Conservation (phyloP, 2,797 vertebrate species). For the Falco biarmicus region DNA sequence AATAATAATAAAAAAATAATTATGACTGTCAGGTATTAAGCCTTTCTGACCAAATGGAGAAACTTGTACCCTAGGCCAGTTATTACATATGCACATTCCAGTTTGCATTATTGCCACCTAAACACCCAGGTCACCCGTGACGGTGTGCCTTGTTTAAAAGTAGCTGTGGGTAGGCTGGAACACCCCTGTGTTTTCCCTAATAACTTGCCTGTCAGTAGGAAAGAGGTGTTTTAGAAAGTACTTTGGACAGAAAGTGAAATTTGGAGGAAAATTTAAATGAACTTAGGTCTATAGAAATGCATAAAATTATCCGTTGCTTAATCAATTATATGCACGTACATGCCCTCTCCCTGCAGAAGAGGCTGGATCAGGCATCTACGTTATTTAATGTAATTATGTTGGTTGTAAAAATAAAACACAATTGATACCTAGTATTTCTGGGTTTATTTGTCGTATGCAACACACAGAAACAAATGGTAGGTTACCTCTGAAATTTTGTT, state of each 20-base stretch:
- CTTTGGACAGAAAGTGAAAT: neutral
- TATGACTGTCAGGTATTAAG: neutral
- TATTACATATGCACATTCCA: neutral
- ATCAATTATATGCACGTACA: neutral
- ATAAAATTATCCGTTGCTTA: neutral
- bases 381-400: neutral
- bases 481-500: slow-evolving; percentile 26
- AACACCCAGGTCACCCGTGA: neutral
- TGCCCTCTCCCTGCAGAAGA: neutral
- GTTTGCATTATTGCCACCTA: neutral
- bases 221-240: neutral
- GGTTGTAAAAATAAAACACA: slow-evolving; percentile 31
- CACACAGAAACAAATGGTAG: neutral
- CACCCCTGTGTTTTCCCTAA: neutral
- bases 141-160: neutral
- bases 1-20: neutral
- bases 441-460: neutral
- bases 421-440: neutral
- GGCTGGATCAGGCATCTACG: neutral
- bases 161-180: neutral
- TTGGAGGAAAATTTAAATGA: neutral
- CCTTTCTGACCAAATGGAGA: neutral
- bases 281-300: neutral
- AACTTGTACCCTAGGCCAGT: neutral
- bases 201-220: neutral